A percentile compares a stretch with the other conserved stretches of the same genome.
These are phyloP conservation scores for Acanthisitta chloris DNA, from an alignment of 2,113 vertebrate species.

Conservation along the genomic window DNA sequence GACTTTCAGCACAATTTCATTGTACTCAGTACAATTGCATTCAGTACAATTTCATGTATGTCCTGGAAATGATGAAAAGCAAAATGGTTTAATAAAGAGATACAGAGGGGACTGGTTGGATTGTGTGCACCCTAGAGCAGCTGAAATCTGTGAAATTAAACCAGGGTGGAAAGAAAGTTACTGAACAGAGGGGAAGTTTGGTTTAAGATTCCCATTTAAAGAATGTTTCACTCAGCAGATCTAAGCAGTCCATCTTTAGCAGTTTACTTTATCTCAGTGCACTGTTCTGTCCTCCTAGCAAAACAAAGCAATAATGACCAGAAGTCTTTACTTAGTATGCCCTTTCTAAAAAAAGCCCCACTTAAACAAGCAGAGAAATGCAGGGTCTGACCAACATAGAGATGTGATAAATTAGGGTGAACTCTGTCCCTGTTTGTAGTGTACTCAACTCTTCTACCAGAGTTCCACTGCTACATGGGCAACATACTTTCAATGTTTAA, in stretches of 20 bases:
- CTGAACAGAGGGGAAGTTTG: neutral
- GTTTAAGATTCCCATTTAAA: neutral
- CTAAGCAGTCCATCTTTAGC: neutral
- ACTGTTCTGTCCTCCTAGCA: neutral
- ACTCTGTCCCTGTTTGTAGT: neutral
- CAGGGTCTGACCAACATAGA: neutral
- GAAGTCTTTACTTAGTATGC: neutral
- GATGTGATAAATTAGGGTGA: fast-evolving
- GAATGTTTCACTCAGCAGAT: neutral
- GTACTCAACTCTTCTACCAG: neutral
- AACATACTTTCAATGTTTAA: neutral
- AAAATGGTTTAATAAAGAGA: neutral
- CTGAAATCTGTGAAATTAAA: neutral
- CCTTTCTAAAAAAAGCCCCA: neutral
- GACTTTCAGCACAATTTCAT: neutral
- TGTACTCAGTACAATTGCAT: neutral
- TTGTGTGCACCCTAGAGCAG: neutral
- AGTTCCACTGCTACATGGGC: neutral
- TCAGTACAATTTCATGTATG: neutral
- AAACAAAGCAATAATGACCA: neutral
- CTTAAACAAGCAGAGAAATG: neutral
- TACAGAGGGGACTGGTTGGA: neutral
- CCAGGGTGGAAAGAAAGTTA: neutral
- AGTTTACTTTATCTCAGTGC: neutral
- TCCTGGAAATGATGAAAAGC: neutral